Base-by-base conservation (phyloP, 2,797 vertebrate genomes). In the Hypotaenidia okinawae region DNA sequence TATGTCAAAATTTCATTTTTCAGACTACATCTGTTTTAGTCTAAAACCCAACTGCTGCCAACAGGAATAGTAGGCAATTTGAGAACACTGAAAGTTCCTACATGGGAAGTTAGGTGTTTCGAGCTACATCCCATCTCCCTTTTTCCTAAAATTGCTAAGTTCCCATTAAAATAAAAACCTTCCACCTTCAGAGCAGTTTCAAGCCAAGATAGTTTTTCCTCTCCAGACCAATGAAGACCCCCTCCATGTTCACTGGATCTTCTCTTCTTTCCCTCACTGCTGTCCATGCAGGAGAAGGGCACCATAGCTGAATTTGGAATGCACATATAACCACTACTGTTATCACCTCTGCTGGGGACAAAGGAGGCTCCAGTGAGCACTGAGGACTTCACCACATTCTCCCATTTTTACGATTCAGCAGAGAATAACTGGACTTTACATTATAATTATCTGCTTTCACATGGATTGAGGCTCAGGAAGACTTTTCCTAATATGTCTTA, bases 381-480 rank as follows among this genome's bases (percentile, higher is more conserved):
- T 19, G 19, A 76, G n/a, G 33, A 54, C 33, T 73, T 59, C 2
- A 17, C 39, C 39, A 77, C 19, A 35, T 74, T 62, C 58, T 80
- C 57, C 21, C 61, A 0, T 35, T 85, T 87, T 85, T 85, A 35
- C 68, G 21, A 47, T 64, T 90, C 69, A 88, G 54, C 51, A 32
- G 24, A 80, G 14, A 91, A 27, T 45, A 78, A 84, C 39, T 52
- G 79, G 41, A 52, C 33, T 79, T 43, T 54, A 51, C 35, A 41
- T 17, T 25, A 24, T 66, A 86, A 87, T 63, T 78, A 63, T n/a
- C 47, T 80, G 32, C 35, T 89, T 23, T 82, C 37, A 14, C 5
- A 16, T 21, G 45, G 57, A 67, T 27, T 6, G 0, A 84, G 79
- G 18, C 0, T 0, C 25, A 83, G 16, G 28, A 67, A 70, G 68